These are phyloP conservation scores for Pammene fasciana DNA, from an alignment of 2,888 invertebrate species.

Conservation along the genomic window DNA sequence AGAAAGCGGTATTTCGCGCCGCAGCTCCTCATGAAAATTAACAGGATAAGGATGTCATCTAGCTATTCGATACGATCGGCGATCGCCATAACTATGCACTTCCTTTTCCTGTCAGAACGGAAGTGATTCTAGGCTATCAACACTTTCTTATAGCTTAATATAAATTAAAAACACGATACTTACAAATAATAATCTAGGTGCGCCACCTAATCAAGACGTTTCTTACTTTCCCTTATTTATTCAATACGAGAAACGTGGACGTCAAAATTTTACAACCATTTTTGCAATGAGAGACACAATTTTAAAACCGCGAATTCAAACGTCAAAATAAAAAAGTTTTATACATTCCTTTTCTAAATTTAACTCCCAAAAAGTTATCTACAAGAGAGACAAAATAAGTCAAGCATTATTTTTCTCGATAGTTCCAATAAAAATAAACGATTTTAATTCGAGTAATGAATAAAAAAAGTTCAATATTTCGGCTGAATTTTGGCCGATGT, in stretches of 20 bases:
- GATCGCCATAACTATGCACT: conserved; percentile 79
- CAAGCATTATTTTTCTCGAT: neutral
- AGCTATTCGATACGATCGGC: conserved; percentile 61
- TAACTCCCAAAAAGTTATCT: neutral
- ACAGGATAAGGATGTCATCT: conserved; percentile 70
- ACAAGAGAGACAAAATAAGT: neutral
- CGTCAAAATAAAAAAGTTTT: conserved; percentile 46
- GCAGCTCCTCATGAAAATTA: conserved; percentile 41
- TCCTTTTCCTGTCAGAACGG: conserved; percentile 85
- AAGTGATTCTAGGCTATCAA: conserved; percentile 54
- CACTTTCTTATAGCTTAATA: conserved; percentile 39
- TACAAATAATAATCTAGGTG: conserved; percentile 32
- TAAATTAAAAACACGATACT: conserved; percentile 35
- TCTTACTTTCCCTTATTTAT: conserved; percentile 41
- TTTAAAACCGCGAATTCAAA: conserved; percentile 53
- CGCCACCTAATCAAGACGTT: conserved; percentile 20
- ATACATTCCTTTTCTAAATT: neutral
- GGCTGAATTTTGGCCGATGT: conserved; percentile 1
- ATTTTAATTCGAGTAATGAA: neutral
- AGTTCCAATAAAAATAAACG: neutral
- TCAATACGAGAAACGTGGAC: conserved; percentile 43
- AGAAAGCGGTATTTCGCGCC: conserved; percentile 27
- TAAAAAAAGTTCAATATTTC: neutral
- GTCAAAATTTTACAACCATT: conserved; percentile 50
- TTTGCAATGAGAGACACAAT: conserved; percentile 43